phyloP scores from a whole-genome alignment of 2,113 vertebrate species.

The Garra rufa region DNA sequence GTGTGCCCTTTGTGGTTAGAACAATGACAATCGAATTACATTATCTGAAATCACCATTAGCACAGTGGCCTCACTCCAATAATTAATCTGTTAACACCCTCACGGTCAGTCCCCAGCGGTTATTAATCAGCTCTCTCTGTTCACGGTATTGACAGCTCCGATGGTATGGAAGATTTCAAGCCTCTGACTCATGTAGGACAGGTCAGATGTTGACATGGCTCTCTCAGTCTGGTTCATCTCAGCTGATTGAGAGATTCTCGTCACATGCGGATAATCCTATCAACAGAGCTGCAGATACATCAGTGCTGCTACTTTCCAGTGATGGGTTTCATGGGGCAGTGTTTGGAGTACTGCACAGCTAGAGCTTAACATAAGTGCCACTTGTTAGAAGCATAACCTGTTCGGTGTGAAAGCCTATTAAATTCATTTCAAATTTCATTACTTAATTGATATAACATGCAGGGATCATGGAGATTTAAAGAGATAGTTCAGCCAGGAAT shows the following conservation, averaged over 20 bases:
- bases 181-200: slow-evolving; percentile 16
- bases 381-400: not conserved
- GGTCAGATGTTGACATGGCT: not conserved
- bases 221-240: slow-evolving; percentile 4
- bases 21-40: slow-evolving; percentile 56
- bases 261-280: too few relatives aligned
- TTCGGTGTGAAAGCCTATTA: not conserved
- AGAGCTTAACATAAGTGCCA: not conserved
- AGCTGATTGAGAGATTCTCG: not conserved
- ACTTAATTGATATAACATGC: not conserved
- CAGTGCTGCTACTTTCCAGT: not conserved
- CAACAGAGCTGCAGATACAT: too few relatives aligned
- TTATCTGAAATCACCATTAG: slow-evolving; percentile 43
- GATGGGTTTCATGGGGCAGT: not conserved
- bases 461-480: not conserved
- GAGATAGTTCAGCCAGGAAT: too few relatives aligned
- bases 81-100: slow-evolving; percentile 35
- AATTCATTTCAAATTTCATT: not conserved
- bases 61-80: slow-evolving; percentile 34
- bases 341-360: not conserved
- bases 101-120: slow-evolving; percentile 4
- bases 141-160: slow-evolving; percentile 48
- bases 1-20: slow-evolving; percentile 50
- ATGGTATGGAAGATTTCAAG: slow-evolving; percentile 45
- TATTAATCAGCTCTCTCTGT: not conserved